phyloP scores from a whole-genome alignment of 1,140 invertebrate species.

The Drosophila tsacasi region DNA sequence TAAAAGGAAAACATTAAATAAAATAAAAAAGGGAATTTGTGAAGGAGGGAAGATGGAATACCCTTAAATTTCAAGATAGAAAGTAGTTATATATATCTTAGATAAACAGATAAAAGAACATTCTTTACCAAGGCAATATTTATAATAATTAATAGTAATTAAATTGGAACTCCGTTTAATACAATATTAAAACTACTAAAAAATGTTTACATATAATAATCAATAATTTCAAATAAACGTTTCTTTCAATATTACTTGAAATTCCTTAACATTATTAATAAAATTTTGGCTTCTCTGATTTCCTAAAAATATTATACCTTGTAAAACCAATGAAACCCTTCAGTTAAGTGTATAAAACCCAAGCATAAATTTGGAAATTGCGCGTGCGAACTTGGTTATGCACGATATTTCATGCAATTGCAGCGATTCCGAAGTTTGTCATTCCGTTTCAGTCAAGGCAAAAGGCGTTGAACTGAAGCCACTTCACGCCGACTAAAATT shows the following conservation, averaged over 20 bases:
- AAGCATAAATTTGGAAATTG: constrained; percentile 58
- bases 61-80: not conserved
- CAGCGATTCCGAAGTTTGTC: constrained; percentile 19
- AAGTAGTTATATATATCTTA: not conserved
- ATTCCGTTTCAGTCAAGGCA: constrained; percentile 21
- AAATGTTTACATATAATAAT: no score
- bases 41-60: not conserved
- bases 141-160: no score
- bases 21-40: not conserved
- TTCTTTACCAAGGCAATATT: no score
- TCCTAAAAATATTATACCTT: not conserved
- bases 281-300: not conserved
- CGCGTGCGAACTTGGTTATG: constrained; percentile 65
- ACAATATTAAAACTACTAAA: no score
- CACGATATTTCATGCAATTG: constrained; percentile 66
- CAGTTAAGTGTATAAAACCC: constrained; percentile 2
- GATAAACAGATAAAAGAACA: not conserved
- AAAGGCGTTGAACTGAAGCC: constrained; percentile 22
- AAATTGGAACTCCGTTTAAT: no score
- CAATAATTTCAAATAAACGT: not conserved
- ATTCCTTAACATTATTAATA: not conserved
- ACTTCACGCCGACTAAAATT: not conserved
- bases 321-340: not conserved
- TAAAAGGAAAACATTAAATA: constrained; percentile 5
- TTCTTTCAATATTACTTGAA: not conserved